These are phyloP conservation scores for Agrenia bidenticulata DNA, from an alignment of 2,888 invertebrate species.

Conservation along the genomic window DNA sequence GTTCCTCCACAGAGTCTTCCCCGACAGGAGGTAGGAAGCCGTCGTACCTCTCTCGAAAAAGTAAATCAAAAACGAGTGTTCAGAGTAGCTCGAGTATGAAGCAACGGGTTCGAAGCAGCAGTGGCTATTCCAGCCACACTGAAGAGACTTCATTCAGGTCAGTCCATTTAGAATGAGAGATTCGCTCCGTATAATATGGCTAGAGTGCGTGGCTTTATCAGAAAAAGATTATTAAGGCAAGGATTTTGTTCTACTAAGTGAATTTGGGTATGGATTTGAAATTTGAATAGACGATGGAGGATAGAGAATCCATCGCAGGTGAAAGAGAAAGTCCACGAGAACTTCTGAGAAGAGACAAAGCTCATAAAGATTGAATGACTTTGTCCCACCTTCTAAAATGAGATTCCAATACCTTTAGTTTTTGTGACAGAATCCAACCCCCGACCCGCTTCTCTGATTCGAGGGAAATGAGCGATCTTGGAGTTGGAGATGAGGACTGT, in stretches of 20 bases:
- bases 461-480: slow-evolving; percentile 44
- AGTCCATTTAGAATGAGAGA: neutral
- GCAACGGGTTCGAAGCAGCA: slow-evolving; percentile 73
- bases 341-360: neutral
- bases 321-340: neutral
- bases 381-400: slow-evolving; percentile 12
- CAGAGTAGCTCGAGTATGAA: slow-evolving; percentile 59
- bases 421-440: slow-evolving; percentile 76
- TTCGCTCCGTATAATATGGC: too few relatives aligned
- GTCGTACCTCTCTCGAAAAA: slow-evolving; percentile 65
- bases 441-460: slow-evolving; percentile 81
- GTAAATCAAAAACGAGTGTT: slow-evolving; percentile 56
- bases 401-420: slow-evolving; percentile 60
- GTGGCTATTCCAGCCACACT: slow-evolving; percentile 79
- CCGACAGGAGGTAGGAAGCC: slow-evolving; percentile 60
- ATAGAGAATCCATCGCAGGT: neutral
- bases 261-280: neutral
- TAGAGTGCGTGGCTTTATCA: too few relatives aligned
- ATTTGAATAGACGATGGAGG: slow-evolving; percentile 1
- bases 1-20: slow-evolving; percentile 76
- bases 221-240: too few relatives aligned
- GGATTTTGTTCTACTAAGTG: neutral
- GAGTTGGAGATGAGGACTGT: slow-evolving; percentile 26
- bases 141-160: slow-evolving; percentile 78
- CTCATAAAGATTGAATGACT: neutral